These are phyloP conservation scores for Odontamblyopus lacepedii DNA, from an alignment of 2,797 vertebrate genomes.

Conservation along the genomic window DNA sequence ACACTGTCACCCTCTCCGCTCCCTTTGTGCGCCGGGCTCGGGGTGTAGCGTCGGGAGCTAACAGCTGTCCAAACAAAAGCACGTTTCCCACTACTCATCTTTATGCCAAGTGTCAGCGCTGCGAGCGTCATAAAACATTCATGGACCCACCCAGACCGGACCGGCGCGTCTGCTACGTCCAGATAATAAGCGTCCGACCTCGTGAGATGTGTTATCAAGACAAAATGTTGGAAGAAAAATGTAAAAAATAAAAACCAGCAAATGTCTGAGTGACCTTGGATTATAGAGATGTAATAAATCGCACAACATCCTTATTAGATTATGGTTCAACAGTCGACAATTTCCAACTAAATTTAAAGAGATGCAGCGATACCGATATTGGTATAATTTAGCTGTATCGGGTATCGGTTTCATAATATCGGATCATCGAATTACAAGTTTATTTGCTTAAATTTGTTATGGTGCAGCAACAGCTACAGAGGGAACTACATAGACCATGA, in stretches of 20 bases:
- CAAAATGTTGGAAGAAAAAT: not conserved
- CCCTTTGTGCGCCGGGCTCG: slow-evolving; percentile 45
- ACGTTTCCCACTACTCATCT: slow-evolving; percentile 73
- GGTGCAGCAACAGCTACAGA: too few relatives aligned
- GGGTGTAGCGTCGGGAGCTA: slow-evolving; percentile 45
- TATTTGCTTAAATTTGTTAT: too few relatives aligned
- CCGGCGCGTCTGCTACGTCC: slow-evolving; percentile 3
- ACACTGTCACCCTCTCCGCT: slow-evolving; percentile 59
- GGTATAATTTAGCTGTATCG: too few relatives aligned
- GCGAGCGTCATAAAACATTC: slow-evolving; percentile 68
- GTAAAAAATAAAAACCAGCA: not conserved
- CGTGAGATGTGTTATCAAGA: not conserved
- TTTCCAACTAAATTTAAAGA: too few relatives aligned
- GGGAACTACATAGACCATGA: too few relatives aligned
- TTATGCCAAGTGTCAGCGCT: slow-evolving; percentile 58
- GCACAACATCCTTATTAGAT: too few relatives aligned
- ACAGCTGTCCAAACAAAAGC: slow-evolving; percentile 84
- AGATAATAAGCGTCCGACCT: not conserved
- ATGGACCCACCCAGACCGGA: slow-evolving; percentile 32
- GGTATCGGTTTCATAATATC: too few relatives aligned
- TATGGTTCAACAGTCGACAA: too few relatives aligned
- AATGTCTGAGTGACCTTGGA: too few relatives aligned
- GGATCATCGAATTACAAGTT: too few relatives aligned
- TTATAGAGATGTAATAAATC: too few relatives aligned
- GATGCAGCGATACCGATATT: too few relatives aligned